Conservation (phyloP, 2,113 vertebrate species). For the Boleophthalmus pectinirostris region DNA sequence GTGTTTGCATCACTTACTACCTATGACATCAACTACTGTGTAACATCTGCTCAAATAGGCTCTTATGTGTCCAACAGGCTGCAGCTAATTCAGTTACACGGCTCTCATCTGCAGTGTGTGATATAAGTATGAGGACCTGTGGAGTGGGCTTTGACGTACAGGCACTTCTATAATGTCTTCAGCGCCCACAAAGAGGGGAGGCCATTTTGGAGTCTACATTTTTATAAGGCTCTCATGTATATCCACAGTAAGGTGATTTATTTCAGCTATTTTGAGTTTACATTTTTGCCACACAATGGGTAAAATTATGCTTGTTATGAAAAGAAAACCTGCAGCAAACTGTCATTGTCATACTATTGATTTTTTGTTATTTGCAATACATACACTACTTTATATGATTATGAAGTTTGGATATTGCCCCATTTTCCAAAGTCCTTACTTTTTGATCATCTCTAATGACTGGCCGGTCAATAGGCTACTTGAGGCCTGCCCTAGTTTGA, state of each 20-base stretch:
- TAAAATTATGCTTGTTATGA: background rate
- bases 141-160: conserved; percentile 2
- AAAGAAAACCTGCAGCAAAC: conserved; percentile 26
- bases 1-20: no score
- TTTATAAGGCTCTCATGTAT: background rate
- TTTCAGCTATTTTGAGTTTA: conserved; percentile 27
- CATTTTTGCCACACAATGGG: conserved; percentile 8
- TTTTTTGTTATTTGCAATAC: conserved; percentile 31
- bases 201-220: conserved; percentile 7
- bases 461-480: conserved; percentile 43
- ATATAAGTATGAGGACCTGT: background rate
- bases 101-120: background rate
- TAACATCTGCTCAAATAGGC: background rate
- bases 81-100: background rate
- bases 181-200: background rate
- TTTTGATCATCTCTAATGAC: background rate
- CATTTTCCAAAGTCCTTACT: conserved; percentile 14
- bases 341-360: conserved; percentile 30
- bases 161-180: background rate
- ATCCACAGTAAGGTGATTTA: background rate
- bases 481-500: conserved; percentile 20
- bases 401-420: background rate
- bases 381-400: conserved; percentile 21
- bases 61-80: background rate
- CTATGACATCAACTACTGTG: background rate